Evolutionary conservation across 1,140 invertebrate genomes (phyloP).

Genomic region (Drosophila fuyamai): DNA sequence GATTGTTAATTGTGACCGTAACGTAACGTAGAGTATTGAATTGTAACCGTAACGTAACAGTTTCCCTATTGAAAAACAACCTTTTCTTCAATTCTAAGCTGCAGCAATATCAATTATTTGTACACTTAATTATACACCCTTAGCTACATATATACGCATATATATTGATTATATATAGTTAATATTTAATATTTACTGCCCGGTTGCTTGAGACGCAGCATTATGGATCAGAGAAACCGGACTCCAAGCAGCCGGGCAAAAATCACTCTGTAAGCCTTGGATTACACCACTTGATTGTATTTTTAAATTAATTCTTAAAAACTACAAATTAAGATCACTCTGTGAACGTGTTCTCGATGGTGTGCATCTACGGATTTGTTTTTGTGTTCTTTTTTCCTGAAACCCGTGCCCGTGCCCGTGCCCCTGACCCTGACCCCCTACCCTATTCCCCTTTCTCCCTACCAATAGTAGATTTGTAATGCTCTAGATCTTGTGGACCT

Average conservation of each 20-base stretch:
- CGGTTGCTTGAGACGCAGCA: constrained; percentile 5
- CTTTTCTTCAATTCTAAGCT: constrained; percentile 9
- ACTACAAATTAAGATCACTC: constrained; percentile 65
- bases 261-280: constrained; percentile 20
- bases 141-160: constrained; percentile 33
- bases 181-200: constrained; percentile 25
- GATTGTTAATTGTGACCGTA: constrained; percentile 53
- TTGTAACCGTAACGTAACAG: constrained; percentile 28
- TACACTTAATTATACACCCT: constrained; percentile 17
- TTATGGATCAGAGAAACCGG: not conserved
- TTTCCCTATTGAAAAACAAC: constrained; percentile 3
- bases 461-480: constrained; percentile 6
- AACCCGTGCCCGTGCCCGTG: too few relatives aligned
- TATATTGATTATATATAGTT: constrained; percentile 33
- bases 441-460: not conserved
- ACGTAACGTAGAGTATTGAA: constrained; percentile 29
- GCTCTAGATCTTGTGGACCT: constrained; percentile 1
- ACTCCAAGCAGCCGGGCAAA: constrained; percentile 14
- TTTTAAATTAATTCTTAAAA: constrained; percentile 81
- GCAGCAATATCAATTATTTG: constrained; percentile 22
- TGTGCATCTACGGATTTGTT: constrained; percentile 67
- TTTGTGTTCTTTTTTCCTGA: constrained; percentile 39
- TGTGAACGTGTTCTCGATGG: constrained; percentile 28
- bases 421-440: not conserved
- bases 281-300: constrained; percentile 72